These are phyloP conservation scores for Orchestia grillus DNA, from an alignment of 1,140 invertebrate genomes.

Conservation along the genomic window DNA sequence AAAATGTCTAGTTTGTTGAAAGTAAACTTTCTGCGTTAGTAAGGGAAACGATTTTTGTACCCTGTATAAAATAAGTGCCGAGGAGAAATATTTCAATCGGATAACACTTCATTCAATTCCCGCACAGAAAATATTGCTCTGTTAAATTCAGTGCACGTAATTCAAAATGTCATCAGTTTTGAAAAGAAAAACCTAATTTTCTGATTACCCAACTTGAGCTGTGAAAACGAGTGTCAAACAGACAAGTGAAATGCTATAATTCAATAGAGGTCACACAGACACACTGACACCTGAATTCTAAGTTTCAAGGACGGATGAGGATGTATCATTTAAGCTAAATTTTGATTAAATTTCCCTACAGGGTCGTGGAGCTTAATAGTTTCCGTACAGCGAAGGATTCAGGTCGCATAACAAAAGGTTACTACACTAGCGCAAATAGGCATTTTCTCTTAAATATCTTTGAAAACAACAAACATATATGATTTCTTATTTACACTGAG, in stretches of 20 bases:
- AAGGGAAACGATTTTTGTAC: background rate
- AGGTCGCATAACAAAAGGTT: background rate
- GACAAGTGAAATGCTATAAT: background rate
- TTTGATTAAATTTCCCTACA: background rate
- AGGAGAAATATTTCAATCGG: background rate
- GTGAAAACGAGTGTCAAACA: background rate
- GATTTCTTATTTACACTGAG: background rate
- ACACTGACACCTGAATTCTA: background rate
- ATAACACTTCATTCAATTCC: background rate
- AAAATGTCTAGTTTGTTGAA: background rate
- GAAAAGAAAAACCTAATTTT: background rate
- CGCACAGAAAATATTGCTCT: too few relatives aligned
- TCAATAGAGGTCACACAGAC: background rate
- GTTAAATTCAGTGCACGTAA: background rate
- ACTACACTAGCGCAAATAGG: background rate
- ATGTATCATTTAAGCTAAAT: background rate
- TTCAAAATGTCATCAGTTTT: background rate
- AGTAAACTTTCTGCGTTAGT: background rate
- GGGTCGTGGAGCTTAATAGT: background rate
- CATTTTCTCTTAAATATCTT: background rate
- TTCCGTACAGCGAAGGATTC: background rate
- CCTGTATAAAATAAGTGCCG: background rate
- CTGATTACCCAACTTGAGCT: too few relatives aligned
- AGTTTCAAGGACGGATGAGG: background rate
- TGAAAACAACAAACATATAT: background rate